A percentile compares a stretch with the other conserved stretches of the same genome.
phyloP scores from a whole-genome alignment of 92 coral and sea anemone genomes.

The Diadumene lineata region DNA sequence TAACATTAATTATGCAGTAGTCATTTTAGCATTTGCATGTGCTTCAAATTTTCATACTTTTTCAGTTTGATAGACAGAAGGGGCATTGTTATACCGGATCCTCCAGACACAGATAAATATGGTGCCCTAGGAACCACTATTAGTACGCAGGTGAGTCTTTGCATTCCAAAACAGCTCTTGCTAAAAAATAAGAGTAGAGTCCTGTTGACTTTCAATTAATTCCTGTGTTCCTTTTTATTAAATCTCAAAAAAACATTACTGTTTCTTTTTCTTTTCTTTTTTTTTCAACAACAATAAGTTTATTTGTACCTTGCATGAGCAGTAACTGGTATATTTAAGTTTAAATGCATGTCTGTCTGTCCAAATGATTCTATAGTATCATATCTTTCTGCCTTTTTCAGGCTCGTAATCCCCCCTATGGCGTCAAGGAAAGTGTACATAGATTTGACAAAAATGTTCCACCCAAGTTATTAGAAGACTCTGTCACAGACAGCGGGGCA shows the following conservation, averaged over 20 bases:
- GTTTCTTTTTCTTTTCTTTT: too few species aligned
- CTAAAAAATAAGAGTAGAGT: too few species aligned
- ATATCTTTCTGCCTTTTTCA: too few species aligned
- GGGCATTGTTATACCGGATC: slow-evolving; percentile 89
- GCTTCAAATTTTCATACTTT: not conserved
- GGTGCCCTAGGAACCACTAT: slow-evolving; percentile 84
- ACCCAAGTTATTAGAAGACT: slow-evolving; percentile 10
- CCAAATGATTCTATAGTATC: too few species aligned
- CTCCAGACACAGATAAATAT: slow-evolving; percentile 80
- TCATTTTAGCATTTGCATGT: too few species aligned
- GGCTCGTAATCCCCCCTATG: slow-evolving; percentile 16
- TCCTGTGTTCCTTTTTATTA: too few species aligned
- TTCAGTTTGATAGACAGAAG: slow-evolving; percentile 85
- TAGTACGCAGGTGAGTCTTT: slow-evolving; percentile 25
- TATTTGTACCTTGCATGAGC: too few species aligned
- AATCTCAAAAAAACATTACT: too few species aligned
- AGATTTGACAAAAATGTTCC: slow-evolving; percentile 21
- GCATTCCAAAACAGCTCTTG: too few species aligned
- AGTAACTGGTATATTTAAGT: not conserved
- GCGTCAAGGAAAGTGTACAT: slow-evolving; percentile 15
- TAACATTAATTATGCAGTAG: too few species aligned
- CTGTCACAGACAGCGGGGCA: slow-evolving; percentile 31
- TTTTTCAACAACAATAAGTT: too few species aligned
- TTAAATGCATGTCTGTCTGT: not conserved
- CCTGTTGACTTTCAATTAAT: too few species aligned